phyloP scores from a whole-genome alignment of 92 coral and sea anemone species.

The Parazoanthus darwini region DNA sequence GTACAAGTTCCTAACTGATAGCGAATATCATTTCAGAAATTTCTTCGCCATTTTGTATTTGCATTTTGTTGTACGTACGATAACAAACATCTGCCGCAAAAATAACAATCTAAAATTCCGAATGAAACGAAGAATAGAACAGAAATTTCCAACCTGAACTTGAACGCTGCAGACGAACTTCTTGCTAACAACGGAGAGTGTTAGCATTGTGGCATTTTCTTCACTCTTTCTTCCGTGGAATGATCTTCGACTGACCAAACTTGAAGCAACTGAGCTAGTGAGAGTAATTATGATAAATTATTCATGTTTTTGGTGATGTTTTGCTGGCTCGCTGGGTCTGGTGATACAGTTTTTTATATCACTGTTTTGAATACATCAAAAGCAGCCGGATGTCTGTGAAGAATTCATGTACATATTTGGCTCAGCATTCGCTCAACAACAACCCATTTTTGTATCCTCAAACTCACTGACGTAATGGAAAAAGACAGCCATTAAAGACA shows the following conservation, averaged over 20 bases:
- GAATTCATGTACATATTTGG: not conserved
- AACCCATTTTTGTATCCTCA: not conserved
- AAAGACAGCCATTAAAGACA: not conserved
- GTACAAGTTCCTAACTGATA: not conserved
- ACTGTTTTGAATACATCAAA: not conserved
- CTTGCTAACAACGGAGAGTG: constrained; percentile 76
- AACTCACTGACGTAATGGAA: not conserved
- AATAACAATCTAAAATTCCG: constrained; percentile 1
- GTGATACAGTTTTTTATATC: constrained; percentile 12
- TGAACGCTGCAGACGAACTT: constrained; percentile 79
- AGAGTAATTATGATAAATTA: constrained; percentile 35
- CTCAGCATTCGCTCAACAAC: not conserved
- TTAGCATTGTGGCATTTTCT: constrained; percentile 51
- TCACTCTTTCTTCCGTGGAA: not conserved
- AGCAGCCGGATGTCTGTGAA: not conserved
- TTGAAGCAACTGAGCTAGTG: constrained; percentile 10
- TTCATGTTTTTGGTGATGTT: constrained; percentile 24
- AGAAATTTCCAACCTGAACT: constrained; percentile 61
- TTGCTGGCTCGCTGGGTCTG: not conserved
- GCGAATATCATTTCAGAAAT: not conserved
- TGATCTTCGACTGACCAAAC: not conserved
- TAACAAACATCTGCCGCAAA: constrained; percentile 18
- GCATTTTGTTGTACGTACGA: not conserved
- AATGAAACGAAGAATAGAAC: not conserved
- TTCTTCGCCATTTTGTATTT: constrained; percentile 20